These are phyloP conservation scores for Peromyscus eremicus DNA, from an alignment of 2,797 vertebrate genomes.

Conservation along the genomic window DNA sequence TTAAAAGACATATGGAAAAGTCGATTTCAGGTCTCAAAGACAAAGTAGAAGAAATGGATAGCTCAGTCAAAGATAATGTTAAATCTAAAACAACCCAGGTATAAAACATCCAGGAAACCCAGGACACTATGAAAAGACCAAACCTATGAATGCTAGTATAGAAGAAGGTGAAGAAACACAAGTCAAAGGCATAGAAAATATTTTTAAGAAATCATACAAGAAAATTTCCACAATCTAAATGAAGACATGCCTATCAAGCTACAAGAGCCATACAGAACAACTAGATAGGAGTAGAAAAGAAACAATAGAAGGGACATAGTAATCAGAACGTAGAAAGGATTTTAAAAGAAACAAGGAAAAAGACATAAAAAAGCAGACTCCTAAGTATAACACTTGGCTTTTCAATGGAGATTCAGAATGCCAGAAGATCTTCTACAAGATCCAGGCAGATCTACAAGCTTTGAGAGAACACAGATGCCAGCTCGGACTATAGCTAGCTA, in stretches of 20 bases:
- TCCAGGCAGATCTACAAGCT: neutral
- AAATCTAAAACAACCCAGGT: neutral
- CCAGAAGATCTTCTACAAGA: neutral
- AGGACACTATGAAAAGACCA: neutral
- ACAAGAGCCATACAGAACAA: neutral
- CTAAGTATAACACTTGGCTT: neutral
- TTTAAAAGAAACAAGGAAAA: neutral
- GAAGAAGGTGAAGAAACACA: neutral
- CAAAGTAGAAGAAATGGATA: neutral
- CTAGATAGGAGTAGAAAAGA: neutral
- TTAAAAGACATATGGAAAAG: neutral
- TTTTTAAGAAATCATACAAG: neutral
- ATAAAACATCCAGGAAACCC: neutral
- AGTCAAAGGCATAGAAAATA: neutral
- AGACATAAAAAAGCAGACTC: neutral
- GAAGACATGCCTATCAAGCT: neutral
- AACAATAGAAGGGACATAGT: neutral
- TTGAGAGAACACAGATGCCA: neutral
- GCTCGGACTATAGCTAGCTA: neutral
- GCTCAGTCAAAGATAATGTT: neutral
- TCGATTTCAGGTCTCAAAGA: neutral
- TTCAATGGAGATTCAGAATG: neutral
- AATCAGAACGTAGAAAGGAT: neutral
- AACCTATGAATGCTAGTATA: neutral
- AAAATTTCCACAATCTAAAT: neutral